phyloP scores from a whole-genome alignment of 2,113 vertebrate species.

The Vimba vimba region DNA sequence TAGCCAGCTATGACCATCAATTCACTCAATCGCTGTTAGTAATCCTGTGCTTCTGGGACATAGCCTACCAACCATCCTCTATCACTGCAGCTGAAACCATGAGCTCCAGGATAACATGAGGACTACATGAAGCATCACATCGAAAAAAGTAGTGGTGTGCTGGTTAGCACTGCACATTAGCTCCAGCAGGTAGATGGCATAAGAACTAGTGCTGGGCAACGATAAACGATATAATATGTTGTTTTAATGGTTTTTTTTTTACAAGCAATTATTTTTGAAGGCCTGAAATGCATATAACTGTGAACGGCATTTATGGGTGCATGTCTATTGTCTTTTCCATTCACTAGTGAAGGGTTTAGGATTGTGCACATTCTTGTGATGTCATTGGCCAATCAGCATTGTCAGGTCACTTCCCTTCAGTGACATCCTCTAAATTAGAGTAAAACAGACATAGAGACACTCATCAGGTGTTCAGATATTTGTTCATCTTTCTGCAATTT shows the following conservation, averaged over 20 bases:
- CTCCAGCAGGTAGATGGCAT: background rate
- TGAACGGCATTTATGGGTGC: background rate
- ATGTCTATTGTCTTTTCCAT: background rate
- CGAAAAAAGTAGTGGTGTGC: background rate
- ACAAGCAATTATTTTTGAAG: background rate
- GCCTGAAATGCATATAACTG: background rate
- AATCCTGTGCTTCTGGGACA: conserved; percentile 4
- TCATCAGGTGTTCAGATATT: background rate
- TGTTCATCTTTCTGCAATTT: background rate
- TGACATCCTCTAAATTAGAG: conserved; percentile 21
- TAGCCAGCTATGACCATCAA: background rate
- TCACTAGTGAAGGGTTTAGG: background rate
- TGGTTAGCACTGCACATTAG: background rate
- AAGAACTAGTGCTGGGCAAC: no score
- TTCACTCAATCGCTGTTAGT: background rate
- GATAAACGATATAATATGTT: background rate
- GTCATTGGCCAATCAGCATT: background rate
- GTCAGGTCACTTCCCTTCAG: background rate
- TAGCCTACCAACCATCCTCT: background rate
- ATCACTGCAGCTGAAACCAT: background rate
- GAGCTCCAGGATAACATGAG: background rate
- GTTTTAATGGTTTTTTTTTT: background rate
- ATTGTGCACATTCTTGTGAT: background rate
- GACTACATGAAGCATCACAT: background rate
- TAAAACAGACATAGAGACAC: background rate